phyloP scores from a whole-genome alignment of 2,888 invertebrate genomes.

The Sylvicola cinctus region DNA sequence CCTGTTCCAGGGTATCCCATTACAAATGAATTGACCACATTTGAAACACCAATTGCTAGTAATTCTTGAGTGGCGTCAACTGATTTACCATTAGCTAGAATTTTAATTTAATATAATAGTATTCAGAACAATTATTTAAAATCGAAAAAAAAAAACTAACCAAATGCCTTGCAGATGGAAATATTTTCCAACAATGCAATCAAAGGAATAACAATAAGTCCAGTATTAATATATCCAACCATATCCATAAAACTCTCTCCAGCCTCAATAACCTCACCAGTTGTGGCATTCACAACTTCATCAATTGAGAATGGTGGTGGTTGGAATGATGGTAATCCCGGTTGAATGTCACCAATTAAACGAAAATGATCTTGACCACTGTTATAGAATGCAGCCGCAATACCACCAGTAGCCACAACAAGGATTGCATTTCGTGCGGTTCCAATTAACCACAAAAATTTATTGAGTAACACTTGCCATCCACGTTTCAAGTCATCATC shows the following conservation, averaged over 20 bases:
- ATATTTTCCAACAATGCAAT: conserved; percentile 78
- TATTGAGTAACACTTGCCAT: conserved; percentile 38
- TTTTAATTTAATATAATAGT: neutral
- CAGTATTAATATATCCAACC: conserved; percentile 62
- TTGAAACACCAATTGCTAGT: conserved; percentile 57
- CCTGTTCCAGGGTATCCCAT: conserved; percentile 67
- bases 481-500: conserved; percentile 28
- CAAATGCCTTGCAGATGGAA: conserved; percentile 78
- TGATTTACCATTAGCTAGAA: conserved; percentile 46
- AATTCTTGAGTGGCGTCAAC: conserved; percentile 86
- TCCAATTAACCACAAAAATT: conserved; percentile 51
- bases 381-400: conserved; percentile 42
- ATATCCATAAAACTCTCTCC: conserved; percentile 39
- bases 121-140: neutral
- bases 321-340: conserved; percentile 46
- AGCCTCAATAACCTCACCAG: conserved; percentile 14
- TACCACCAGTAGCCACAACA: conserved; percentile 47
- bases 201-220: conserved; percentile 68
- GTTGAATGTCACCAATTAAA: conserved; percentile 51
- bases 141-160: conserved; percentile 25
- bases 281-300: conserved; percentile 33
- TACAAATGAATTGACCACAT: conserved; percentile 70
- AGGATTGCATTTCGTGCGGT: conserved; percentile 69
- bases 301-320: conserved; percentile 45
- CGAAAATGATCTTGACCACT: conserved; percentile 33